Evolutionary conservation across 2,888 invertebrate genomes (phyloP), one percentile per base, ranked within the genome.

Genomic region (Tipula vernalis): DNA sequence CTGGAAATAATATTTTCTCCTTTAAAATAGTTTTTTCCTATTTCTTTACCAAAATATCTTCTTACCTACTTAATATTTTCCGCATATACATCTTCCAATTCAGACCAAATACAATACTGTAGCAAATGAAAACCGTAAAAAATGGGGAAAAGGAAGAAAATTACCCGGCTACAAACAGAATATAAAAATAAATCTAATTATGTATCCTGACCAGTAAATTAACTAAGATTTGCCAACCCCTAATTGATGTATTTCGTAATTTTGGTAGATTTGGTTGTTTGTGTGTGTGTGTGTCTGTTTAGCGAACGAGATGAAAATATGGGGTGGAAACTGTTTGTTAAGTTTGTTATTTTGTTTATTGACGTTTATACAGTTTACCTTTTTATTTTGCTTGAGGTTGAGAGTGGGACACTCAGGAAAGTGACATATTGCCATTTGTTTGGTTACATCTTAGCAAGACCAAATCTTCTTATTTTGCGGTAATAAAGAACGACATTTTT

Each of bases 121-220:
- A 15, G 51, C 51, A 71, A 28, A 71, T 71, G 28, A 71, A 71
- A 28, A 39, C 5, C 71, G 71, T 8, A 71, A 71, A 71, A 71
- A 10, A 71, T 10, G 51, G 15, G 39, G 39, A 51, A 51, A 15
- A 15, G 28, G 71, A 71, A 71, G 71, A 71, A 71, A 71, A 28
- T 28, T 71, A 71, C 18, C 18, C 71, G 28, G 71, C 10, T 71
- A 71, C 71, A 71, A 71, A 71, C 71, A 71, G 71, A 71, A 71
- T 71, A 71, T 71, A 71, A 71, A 71, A 71, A 71, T 71, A 71
- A 71, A 71, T 71, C 71, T 71, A 71, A 71, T 71, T 71, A 71
- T 71, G 71, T 71, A 71, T 71, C 71, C 71, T 71, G 71, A 28
- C 28, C 71, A 71, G 71, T 71, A 71, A 71, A 71, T 71, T 71